These are phyloP conservation scores for Limnephilus auricula DNA, from an alignment of 2,888 invertebrate species.

Conservation along the genomic window DNA sequence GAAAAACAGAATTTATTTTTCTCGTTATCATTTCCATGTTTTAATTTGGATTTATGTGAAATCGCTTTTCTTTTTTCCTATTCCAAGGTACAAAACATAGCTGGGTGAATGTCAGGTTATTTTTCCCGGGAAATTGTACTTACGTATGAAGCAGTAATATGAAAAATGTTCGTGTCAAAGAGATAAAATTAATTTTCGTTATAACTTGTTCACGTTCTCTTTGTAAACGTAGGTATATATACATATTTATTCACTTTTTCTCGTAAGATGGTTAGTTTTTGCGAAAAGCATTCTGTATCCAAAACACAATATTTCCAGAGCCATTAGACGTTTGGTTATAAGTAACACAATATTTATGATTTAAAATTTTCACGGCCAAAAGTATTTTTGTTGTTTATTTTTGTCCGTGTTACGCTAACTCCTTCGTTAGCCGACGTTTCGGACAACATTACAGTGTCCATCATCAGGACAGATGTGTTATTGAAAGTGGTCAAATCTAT, in stretches of 20 bases:
- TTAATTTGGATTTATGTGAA: constrained; percentile 24
- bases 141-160: not conserved
- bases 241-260: not conserved
- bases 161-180: not conserved
- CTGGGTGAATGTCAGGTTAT: not conserved
- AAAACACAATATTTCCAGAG: too few relatives aligned
- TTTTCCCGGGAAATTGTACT: not conserved
- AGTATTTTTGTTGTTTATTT: too few relatives aligned
- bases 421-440: too few relatives aligned
- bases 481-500: too few relatives aligned
- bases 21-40: not conserved
- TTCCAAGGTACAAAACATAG: not conserved
- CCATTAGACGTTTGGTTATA: too few relatives aligned
- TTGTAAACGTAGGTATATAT: not conserved
- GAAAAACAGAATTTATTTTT: constrained; percentile 6
- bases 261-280: not conserved
- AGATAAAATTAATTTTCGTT: not conserved
- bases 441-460: too few relatives aligned
- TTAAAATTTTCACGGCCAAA: too few relatives aligned
- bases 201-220: not conserved
- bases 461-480: too few relatives aligned
- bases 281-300: not conserved
- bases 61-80: constrained; percentile 7
- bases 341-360: too few relatives aligned
- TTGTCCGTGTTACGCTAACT: too few relatives aligned